A percentile compares a stretch with the other conserved stretches of the same genome.
Conservation (phyloP, 2,113 vertebrate species). For the Sylvia atricapilla region DNA sequence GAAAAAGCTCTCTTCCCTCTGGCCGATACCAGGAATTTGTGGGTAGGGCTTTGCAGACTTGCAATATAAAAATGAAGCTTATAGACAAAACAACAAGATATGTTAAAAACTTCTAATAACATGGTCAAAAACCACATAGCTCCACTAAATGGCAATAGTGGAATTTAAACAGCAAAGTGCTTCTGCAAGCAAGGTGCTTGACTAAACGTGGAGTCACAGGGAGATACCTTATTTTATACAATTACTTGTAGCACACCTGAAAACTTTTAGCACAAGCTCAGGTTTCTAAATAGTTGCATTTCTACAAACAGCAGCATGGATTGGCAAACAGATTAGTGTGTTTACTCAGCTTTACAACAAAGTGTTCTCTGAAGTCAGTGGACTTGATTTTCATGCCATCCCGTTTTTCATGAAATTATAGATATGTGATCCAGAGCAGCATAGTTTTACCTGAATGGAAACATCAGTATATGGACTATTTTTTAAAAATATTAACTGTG, state of each 20-base stretch:
- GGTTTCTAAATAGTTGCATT: background rate
- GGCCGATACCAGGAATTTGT: slow-evolving; percentile 28
- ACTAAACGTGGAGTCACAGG: background rate
- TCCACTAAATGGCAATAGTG: background rate
- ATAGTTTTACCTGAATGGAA: background rate
- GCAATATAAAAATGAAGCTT: slow-evolving; percentile 37
- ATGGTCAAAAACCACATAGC: background rate
- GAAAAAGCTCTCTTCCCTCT: slow-evolving; percentile 32
- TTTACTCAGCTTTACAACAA: slow-evolving; percentile 11
- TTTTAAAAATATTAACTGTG: background rate
- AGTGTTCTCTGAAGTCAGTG: background rate
- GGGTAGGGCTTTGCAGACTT: slow-evolving; percentile 52
- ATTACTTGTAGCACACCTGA: background rate
- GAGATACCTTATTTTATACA: background rate
- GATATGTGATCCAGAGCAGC: background rate
- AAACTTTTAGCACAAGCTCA: background rate
- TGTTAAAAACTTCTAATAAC: slow-evolving; percentile 24
- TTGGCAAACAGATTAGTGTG: background rate
- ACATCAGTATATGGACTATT: background rate
- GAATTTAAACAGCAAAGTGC: slow-evolving; percentile 11
- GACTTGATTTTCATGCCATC: background rate
- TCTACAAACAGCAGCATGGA: background rate
- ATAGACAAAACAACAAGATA: slow-evolving; percentile 47
- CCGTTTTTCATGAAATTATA: background rate
- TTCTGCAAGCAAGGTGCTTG: background rate